Evolutionary conservation across 2,113 vertebrate genomes (phyloP).

Genomic region (Dolichallabes microphthalmus): DNA sequence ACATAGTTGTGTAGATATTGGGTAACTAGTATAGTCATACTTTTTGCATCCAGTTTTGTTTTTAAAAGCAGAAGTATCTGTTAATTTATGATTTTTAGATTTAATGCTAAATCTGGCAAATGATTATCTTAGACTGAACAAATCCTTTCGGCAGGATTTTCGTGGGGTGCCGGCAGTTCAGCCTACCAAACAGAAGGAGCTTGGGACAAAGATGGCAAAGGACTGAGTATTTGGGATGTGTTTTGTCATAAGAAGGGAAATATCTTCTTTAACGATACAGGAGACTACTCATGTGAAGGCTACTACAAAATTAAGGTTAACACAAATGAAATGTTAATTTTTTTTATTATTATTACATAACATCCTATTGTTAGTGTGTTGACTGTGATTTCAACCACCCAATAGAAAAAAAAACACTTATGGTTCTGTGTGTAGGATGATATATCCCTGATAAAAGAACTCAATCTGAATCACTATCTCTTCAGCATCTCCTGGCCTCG

Average conservation of each 20-base stretch:
- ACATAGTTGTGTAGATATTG: no score
- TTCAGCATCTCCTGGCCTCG: conserved; percentile 93
- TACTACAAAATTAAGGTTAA: conserved; percentile 87
- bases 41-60: not conserved
- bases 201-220: conserved; percentile 93
- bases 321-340: not conserved
- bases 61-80: not conserved
- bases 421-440: conserved; percentile 77
- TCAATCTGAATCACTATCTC: conserved; percentile 85
- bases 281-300: conserved; percentile 82
- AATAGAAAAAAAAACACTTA: not conserved
- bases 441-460: conserved; percentile 80
- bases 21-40: not conserved
- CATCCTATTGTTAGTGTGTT: not conserved
- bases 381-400: not conserved
- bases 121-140: not conserved
- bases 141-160: conserved; percentile 76
- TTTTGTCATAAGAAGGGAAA: conserved; percentile 83
- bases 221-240: conserved; percentile 89
- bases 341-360: not conserved
- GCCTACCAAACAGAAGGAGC: conserved; percentile 94
- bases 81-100: not conserved
- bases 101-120: not conserved
- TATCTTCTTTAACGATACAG: conserved; percentile 77
- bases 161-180: conserved; percentile 90